Evolutionary conservation across 2,797 vertebrate species (phyloP).

Genomic region (Corythornis leucogaster): DNA sequence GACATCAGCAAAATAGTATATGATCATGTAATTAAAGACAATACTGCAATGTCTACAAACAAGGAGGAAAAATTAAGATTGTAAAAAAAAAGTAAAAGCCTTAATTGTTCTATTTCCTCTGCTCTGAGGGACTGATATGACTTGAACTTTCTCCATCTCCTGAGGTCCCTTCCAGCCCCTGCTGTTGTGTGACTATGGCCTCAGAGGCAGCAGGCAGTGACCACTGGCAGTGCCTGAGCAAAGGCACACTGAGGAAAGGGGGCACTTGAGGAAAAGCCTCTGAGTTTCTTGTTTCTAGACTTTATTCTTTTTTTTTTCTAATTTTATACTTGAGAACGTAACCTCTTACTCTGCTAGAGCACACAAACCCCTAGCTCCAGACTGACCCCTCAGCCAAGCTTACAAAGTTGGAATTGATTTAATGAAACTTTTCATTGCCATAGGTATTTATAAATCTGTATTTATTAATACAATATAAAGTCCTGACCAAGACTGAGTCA

Average conservation of each 20-base stretch:
- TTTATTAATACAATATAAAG: too few relatives aligned
- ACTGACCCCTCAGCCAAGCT: neutral
- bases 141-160: neutral
- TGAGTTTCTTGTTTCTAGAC: neutral
- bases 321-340: neutral
- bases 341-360: neutral
- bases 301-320: neutral
- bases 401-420: neutral
- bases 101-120: constrained; percentile 44
- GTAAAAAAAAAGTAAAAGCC: neutral
- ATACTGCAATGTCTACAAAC: constrained; percentile 51
- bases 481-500: neutral
- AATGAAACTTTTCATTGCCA: neutral
- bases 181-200: too few relatives aligned
- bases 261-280: neutral
- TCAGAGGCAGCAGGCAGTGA: too few relatives aligned
- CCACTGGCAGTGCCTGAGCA: neutral
- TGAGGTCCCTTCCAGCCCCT: too few relatives aligned
- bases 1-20: constrained; percentile 54
- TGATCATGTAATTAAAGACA: constrained; percentile 68
- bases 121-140: neutral
- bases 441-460: neutral
- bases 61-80: constrained; percentile 53
- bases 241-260: neutral
- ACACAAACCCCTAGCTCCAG: neutral